Evolutionary conservation across 2,888 invertebrate genomes (phyloP).

Genomic region (Liopterus haemorrhoidalis): DNA sequence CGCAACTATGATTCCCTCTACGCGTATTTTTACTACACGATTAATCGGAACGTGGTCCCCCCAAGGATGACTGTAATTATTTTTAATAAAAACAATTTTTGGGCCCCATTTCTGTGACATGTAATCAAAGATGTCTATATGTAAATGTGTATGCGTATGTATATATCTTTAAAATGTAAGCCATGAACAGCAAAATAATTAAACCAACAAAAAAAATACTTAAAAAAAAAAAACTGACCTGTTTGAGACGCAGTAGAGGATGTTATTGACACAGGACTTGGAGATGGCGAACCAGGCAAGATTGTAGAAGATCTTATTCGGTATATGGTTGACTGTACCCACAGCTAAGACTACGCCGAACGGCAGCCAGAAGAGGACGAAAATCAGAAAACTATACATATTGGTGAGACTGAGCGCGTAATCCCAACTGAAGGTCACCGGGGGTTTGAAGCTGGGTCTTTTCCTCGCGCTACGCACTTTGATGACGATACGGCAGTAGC

Average conservation of each 20-base stretch:
- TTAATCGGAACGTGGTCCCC: no score
- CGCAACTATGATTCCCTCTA: no score
- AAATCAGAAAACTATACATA: constrained; percentile 56
- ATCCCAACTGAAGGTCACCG: constrained; percentile 58
- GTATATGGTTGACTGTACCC: constrained; percentile 48
- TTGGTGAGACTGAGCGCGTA: constrained; percentile 58
- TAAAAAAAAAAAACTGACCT: constrained; percentile 33
- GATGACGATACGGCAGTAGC: constrained; percentile 50
- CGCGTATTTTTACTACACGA: no score
- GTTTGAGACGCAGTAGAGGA: constrained; percentile 61
- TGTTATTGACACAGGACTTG: constrained; percentile 62
- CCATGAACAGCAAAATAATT: constrained; percentile 2
- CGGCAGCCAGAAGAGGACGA: constrained; percentile 62
- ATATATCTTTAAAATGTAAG: constrained; percentile 1
- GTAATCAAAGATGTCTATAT: no score
- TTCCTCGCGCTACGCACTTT: constrained; percentile 50
- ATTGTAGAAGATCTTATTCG: constrained; percentile 57
- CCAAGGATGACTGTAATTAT: no score
- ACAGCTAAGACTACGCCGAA: constrained; percentile 57
- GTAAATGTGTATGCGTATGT: no score
- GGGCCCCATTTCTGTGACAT: no score
- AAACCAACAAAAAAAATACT: constrained; percentile 1
- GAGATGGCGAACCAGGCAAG: constrained; percentile 64
- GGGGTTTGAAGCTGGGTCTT: constrained; percentile 57
- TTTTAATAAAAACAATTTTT: no score